Base-by-base conservation (phyloP, 2,113 vertebrate genomes). In the Porphyrio hochstetteri region DNA sequence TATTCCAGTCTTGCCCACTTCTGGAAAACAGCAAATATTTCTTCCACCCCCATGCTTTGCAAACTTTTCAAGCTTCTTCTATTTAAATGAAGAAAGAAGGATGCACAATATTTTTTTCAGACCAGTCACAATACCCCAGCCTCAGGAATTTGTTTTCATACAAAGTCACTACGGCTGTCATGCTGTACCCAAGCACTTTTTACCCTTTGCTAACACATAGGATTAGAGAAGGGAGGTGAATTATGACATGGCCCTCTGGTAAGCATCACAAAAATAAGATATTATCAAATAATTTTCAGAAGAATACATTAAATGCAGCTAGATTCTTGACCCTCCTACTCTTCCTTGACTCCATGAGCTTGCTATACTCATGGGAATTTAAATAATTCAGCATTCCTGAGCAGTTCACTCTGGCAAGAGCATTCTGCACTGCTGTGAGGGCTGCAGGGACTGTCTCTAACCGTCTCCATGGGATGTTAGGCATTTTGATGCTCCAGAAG, bases 101-200 rank as follows among this genome's bases (percentile, higher is more conserved):
- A 92, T 55, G 44, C 38, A 46, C 40, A 88, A 46, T 67, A 40
- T 70, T 82, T 94, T 94, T 95, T 90, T 83, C 88, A 95, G 68
- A 67, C 46, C 15, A 93, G 56, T 55, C 38, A 59, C 59, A 90
- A n/a, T 90, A 80, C 77, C 64, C 33, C 25, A 83, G 59, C 71
- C 75, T 93, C 60, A 93, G 88, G 79, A 96, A 74, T 93, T 77
- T 93, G n/a, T 77, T 68, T 87, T 92, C 36, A 20, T 67, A 59
- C 50, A 59, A 90, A 87, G 71, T 79, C 56, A 56, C 17, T 11
- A 38, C 1, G 6, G 29, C 10, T 75, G 27, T 21, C 82, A 33
- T 27, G 46, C 31, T 53, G 10, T 57, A 79, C 14, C 9, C 20
- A 57, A 86, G 20, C 13, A 31, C 40, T 83, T 96, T 94, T 74